Base-by-base conservation (phyloP, 2,113 vertebrate species). In the Alosa alosa region DNA sequence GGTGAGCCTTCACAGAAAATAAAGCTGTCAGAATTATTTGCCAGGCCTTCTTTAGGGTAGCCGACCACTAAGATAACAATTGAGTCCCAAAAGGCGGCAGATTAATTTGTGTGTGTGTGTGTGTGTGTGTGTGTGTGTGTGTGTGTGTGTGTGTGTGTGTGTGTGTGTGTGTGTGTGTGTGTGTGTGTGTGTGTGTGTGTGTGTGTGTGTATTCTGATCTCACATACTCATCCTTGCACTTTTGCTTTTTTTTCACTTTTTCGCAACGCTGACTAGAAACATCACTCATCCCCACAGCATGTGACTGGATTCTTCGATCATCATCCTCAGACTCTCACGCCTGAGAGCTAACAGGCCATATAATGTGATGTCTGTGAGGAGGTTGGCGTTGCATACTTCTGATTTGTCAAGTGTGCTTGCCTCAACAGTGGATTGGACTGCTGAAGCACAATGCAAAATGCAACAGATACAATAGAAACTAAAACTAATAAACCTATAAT, bases 1-100 rank as follows among this genome's bases (percentile, higher is more conserved):
- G 92, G 92, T 94, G 92, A 91, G 95, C 92, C 93, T 92, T 92
- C 90, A 92, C 93, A 94, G 95, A 96, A 94, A 94, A 93, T 95
- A 93, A 91, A 93, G 90, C 89, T 92, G 89, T 86, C 94, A 89
- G 86, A 93, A 92, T 75, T 75, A 75, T 75, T 39, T 75, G 72
- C 72, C 95, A 94, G 91, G 89, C 94, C 95, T 95, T 91, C 91
- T 90, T 89, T 89, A 39, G 72, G 31, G 25, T 75, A 75, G 72
- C 72, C 25, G 0, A 75, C 72, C 72, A 75, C 72, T 15, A 39
- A 75, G 72, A 75, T 36, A 75, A 75, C 72, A 31, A 75, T 75
- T 75, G 25, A 39, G 10, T 75, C 72, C 72, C 72, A 75, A 75
- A 75, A 75, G 72, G 72, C 36, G 36, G 31, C 72, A 41, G 72